These are phyloP conservation scores for Tenebrosternarchus preto DNA, from an alignment of 2,113 vertebrate species.

Conservation along the genomic window DNA sequence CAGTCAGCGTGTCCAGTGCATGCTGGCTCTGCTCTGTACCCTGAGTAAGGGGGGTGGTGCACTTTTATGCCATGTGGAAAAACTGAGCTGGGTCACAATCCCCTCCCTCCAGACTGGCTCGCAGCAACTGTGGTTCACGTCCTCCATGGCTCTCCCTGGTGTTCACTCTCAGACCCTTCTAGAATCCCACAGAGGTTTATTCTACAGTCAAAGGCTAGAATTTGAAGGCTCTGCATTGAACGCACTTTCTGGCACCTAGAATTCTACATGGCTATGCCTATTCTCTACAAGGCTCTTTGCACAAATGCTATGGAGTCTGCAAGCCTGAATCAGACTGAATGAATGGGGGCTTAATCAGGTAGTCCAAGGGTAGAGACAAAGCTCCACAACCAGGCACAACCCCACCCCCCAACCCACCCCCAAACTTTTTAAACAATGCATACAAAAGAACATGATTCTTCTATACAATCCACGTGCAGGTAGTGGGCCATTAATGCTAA, in stretches of 20 bases:
- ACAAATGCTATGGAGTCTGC: constrained; percentile 16
- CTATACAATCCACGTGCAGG: not conserved
- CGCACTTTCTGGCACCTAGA: constrained; percentile 9
- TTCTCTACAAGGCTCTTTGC: constrained; percentile 2
- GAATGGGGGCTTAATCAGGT: constrained; percentile 14
- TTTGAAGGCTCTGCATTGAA: not conserved
- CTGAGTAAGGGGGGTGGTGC: not conserved
- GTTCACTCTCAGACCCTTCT: not conserved
- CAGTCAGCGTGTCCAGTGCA: not conserved
- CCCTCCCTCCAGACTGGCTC: not conserved
- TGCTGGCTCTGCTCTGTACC: not conserved
- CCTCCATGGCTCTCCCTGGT: constrained; percentile 11
- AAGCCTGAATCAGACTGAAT: constrained; percentile 17
- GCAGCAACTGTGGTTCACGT: not conserved
- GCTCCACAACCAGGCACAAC: constrained; percentile 12
- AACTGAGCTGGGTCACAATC: constrained; percentile 4
- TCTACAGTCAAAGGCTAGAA: not conserved
- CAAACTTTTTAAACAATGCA: not conserved
- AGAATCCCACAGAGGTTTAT: constrained; percentile 8
- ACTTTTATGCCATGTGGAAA: constrained; percentile 19
- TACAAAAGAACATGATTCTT: constrained; percentile 1
- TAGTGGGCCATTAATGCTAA: not conserved
- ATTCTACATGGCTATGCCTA: not conserved
- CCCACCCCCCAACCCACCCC: not conserved
- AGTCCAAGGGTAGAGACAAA: constrained; percentile 4